Conservation (phyloP, 2,888 invertebrate species). For the Dorcus parallelipipedus region DNA sequence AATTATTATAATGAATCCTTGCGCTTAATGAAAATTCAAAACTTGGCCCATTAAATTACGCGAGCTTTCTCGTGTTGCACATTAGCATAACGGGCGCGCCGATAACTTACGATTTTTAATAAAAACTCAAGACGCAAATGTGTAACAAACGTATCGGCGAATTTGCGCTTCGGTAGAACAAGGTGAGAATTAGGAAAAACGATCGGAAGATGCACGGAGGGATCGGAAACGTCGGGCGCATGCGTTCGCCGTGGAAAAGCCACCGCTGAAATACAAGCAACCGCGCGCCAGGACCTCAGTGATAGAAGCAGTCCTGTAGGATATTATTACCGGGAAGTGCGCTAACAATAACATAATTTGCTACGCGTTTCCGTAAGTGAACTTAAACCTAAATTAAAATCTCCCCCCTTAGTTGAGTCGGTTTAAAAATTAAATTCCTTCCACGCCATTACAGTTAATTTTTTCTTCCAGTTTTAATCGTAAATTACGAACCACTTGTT, state of each 20-base stretch:
- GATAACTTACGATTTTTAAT: too few relatives aligned
- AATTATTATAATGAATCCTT: too few relatives aligned
- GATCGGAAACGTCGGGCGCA: conserved; percentile 31
- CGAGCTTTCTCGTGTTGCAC: neutral
- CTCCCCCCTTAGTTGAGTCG: too few relatives aligned
- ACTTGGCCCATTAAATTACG: too few relatives aligned
- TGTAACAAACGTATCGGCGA: conserved; percentile 1
- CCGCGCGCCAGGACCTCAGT: conserved; percentile 36
- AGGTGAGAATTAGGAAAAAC: conserved; percentile 37
- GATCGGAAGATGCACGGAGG: conserved; percentile 22
- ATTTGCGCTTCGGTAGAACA: conserved; percentile 30
- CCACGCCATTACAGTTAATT: too few relatives aligned
- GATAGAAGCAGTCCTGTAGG: conserved; percentile 11
- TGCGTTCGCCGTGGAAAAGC: conserved; percentile 31
- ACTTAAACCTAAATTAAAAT: neutral
- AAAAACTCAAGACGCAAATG: too few relatives aligned
- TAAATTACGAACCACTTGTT: too few relatives aligned
- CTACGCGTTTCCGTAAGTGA: neutral
- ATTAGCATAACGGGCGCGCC: neutral
- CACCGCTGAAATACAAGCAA: conserved; percentile 34
- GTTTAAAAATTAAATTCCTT: too few relatives aligned
- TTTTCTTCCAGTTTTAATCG: too few relatives aligned
- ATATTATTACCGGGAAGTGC: neutral
- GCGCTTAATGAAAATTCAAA: too few relatives aligned
- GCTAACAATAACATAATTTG: neutral